Conservation (phyloP, 2,888 invertebrate genomes). For the Fragum whitleyi region DNA sequence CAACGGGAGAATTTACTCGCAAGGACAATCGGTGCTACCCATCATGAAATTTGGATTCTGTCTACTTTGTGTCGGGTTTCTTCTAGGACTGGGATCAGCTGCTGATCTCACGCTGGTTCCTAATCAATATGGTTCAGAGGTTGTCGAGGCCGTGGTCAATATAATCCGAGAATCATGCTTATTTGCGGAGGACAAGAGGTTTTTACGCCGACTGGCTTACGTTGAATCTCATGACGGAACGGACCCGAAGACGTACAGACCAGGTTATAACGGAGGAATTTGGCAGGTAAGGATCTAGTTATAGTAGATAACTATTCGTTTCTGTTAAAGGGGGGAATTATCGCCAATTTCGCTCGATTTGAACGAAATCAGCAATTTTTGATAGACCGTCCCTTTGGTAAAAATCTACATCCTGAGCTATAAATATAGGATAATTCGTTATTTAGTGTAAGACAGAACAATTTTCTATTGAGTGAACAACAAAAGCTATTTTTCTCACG, state of each 20-base stretch:
- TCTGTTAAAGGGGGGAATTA: no score
- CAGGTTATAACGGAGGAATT: conserved; percentile 70
- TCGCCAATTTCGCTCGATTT: no score
- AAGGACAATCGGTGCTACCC: no score
- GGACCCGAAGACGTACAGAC: conserved; percentile 63
- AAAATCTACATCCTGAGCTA: no score
- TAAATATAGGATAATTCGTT: no score
- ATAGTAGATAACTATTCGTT: no score
- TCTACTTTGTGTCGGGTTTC: background rate
- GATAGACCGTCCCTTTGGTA: no score
- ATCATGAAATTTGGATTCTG: background rate
- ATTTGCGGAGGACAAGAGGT: conserved; percentile 72
- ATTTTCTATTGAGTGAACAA: no score
- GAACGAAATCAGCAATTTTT: no score
- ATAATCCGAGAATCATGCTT: conserved; percentile 70
- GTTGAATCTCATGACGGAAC: conserved; percentile 70
- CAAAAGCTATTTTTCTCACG: no score
- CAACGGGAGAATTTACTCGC: no score
- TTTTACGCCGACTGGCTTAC: conserved; percentile 71
- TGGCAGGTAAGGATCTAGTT: conserved; percentile 69
- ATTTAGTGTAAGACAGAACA: no score
- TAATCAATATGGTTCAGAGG: conserved; percentile 62
- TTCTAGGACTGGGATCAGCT: conserved; percentile 3
- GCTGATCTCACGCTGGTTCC: conserved; percentile 62
- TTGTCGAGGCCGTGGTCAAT: conserved; percentile 71